Base-by-base conservation (phyloP, 2,888 invertebrate species). In the Eristalinus sepulchralis region DNA sequence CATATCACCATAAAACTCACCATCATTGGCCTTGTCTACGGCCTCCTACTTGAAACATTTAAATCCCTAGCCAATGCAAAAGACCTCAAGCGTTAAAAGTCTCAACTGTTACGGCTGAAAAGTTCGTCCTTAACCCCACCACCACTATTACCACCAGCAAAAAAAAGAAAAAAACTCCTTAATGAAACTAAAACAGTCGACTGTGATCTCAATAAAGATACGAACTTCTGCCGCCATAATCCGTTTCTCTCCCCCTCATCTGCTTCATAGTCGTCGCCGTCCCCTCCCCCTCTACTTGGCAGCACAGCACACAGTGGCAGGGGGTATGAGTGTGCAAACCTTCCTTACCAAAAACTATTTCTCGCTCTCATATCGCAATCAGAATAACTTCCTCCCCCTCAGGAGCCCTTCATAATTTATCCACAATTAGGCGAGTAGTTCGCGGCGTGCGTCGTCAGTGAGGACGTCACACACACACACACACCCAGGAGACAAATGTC, bases 391-490 rank as follows among this genome's bases (percentile, higher is more conserved):
- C 66, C 60, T 55, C 22, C 36, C 27, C 2, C 33, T 6, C 47
- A 17, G 3, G 13, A 13, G n/a, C 39, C 39, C 39, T 22, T 66
- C 71, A 85, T 85, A 77, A 85, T 85, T 81, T 67, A 81, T 63
- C 81, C 71, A 31, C 77, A 81, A 85, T 85, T 81, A 85, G 72
- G 84, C 72, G 81, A 85, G 81, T 85, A 81, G 84, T 81, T 57
- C 39, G 82, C 77, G 81, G 62, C 72, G 68, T n/a, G n/a, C n/a
- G n/a, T n/a, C 71, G 72, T 27, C 76, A 36, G 31, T 55, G 60
- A 62, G 72, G 27, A 62, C 70, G 63, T 62, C 11, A 78, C 55
- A 70, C 55, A 39, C 27, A 71, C n/a, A n/a, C n/a, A n/a, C n/a
- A n/a, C n/a, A n/a, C n/a, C n/a, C n/a, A n/a, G n/a, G n/a, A 71